Conservation (phyloP, 1,140 invertebrate genomes). For the Diorhabda sublineata region DNA sequence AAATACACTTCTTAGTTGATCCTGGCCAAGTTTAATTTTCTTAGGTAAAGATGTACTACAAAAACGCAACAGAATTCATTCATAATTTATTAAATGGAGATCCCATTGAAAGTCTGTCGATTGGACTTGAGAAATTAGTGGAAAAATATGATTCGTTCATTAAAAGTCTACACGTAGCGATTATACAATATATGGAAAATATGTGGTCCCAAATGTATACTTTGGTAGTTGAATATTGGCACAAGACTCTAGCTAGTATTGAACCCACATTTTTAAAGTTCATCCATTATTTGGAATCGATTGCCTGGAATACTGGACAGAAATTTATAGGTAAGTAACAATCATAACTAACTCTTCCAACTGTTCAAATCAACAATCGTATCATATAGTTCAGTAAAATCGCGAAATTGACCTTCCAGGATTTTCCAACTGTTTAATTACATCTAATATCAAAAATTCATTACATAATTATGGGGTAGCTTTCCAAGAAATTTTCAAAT, state of each 20-base stretch:
- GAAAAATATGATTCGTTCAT: conserved; percentile 74
- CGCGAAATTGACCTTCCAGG: too few species aligned
- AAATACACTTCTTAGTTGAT: too few species aligned
- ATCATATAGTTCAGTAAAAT: too few species aligned
- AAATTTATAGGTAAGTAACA: conserved; percentile 55
- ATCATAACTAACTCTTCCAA: too few species aligned
- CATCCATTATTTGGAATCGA: conserved; percentile 68
- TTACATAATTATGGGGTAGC: too few species aligned
- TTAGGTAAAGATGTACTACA: conserved; percentile 63
- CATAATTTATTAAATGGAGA: conserved; percentile 68
- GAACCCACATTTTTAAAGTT: conserved; percentile 73
- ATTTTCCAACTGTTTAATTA: too few species aligned
- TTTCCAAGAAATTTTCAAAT: too few species aligned
- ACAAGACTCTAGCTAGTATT: conserved; percentile 62
- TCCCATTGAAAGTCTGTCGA: conserved; percentile 62
- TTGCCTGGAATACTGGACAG: conserved; percentile 66
- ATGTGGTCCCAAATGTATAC: conserved; percentile 62
- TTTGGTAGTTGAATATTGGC: conserved; percentile 64
- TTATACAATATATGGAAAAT: conserved; percentile 69
- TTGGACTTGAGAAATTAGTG: conserved; percentile 62
- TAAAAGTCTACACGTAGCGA: conserved; percentile 70
- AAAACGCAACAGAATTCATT: conserved; percentile 63
- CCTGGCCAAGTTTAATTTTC: conserved; percentile 12
- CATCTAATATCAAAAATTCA: too few species aligned
- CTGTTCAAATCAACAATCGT: too few species aligned